A percentile compares a stretch with the other conserved stretches of the same genome.
Evolutionary conservation across 2,113 vertebrate species (phyloP).

Genomic region (Myiozetetes cayanensis): DNA sequence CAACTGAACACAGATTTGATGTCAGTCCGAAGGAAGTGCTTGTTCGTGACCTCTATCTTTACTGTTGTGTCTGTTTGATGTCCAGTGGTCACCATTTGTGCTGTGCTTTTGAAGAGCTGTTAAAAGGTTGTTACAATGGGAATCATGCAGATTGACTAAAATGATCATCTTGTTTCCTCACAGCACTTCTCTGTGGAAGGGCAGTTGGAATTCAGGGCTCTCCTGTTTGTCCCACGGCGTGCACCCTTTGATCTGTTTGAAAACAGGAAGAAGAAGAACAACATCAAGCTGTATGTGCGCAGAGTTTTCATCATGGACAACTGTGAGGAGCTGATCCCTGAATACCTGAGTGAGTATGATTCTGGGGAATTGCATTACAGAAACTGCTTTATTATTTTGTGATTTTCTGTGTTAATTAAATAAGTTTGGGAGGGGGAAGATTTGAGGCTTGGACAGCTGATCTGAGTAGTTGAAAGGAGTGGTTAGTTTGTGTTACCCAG

Average conservation of each 20-base stretch:
- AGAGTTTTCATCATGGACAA: conserved; percentile 99
- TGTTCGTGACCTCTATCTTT: rapidly evolving
- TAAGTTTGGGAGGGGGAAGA: rapidly evolving
- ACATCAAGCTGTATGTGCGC: conserved; percentile 94
- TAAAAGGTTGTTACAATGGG: rapidly evolving
- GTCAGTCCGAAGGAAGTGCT: neutral
- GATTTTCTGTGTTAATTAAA: rapidly evolving
- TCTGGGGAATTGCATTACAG: rapidly evolving
- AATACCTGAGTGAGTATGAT: conserved; percentile 90
- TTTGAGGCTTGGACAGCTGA: rapidly evolving
- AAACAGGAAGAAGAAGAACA: conserved; percentile 95
- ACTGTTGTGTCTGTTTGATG: rapidly evolving
- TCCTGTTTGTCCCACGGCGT: conserved; percentile 90
- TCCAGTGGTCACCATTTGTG: rapidly evolving
- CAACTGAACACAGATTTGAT: rapidly evolving
- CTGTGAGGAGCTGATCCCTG: conserved; percentile 94
- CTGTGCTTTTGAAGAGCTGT: rapidly evolving
- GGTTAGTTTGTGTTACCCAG: rapidly evolving
- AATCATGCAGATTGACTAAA: rapidly evolving
- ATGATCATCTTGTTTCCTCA: rapidly evolving
- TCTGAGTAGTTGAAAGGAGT: neutral
- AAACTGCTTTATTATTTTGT: rapidly evolving
- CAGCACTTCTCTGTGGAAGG: conserved; percentile 99
- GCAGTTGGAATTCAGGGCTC: conserved; percentile 91
- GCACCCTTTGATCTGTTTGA: conserved; percentile 95